Evolutionary conservation across 2,113 vertebrate genomes (phyloP).

Genomic region (Ifrita kowaldi): DNA sequence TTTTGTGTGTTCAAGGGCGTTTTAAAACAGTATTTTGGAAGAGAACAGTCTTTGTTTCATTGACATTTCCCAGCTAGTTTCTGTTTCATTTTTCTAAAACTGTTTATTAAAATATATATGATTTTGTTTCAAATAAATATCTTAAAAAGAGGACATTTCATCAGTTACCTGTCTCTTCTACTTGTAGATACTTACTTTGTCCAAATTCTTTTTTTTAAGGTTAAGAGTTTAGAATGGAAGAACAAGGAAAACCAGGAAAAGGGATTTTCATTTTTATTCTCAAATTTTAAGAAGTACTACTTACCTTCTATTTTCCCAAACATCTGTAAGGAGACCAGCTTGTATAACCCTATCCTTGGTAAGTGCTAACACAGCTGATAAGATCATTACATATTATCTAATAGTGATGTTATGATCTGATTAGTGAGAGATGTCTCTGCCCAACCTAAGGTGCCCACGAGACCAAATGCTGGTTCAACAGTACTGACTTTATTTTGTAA

Average conservation of each 20-base stretch:
- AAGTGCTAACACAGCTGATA: constrained; percentile 53
- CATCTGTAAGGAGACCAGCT: constrained; percentile 93
- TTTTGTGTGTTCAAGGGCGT: neutral
- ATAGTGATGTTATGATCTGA: neutral
- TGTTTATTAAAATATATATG: neutral
- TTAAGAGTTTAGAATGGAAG: constrained; percentile 97
- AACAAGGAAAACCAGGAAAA: constrained; percentile 98
- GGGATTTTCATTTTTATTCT: constrained; percentile 96
- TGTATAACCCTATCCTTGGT: constrained; percentile 95
- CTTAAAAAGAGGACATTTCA: neutral
- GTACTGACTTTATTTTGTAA: neutral
- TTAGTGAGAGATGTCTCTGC: neutral
- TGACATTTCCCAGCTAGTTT: neutral
- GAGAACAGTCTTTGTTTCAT: neutral
- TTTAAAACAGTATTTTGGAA: neutral
- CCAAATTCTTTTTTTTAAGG: constrained; percentile 70
- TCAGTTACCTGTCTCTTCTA: neutral
- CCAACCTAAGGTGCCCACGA: neutral
- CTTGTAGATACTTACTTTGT: neutral
- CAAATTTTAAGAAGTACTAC: constrained; percentile 97
- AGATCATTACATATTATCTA: neutral
- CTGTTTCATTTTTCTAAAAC: neutral
- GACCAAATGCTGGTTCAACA: neutral
- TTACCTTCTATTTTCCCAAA: constrained; percentile 98
- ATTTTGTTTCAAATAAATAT: neutral